These are phyloP conservation scores for Gadus chalcogrammus DNA, from an alignment of 2,113 vertebrate genomes.

Conservation along the genomic window DNA sequence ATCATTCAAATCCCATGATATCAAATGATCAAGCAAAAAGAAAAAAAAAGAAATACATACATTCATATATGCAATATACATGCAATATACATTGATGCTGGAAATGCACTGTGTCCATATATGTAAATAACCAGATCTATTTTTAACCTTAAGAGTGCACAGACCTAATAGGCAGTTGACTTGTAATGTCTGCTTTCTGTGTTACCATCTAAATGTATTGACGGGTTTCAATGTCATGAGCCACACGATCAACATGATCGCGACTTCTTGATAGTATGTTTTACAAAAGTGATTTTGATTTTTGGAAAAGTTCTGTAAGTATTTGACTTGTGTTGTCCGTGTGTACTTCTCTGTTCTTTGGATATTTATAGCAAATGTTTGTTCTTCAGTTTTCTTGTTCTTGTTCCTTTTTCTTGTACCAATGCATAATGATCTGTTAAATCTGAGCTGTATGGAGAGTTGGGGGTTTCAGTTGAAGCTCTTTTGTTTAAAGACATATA, in stretches of 20 bases:
- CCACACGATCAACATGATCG: constrained; percentile 38
- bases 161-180: constrained; percentile 34
- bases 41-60: constrained; percentile 29
- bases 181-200: constrained; percentile 22
- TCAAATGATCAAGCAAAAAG: constrained; percentile 25
- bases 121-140: constrained; percentile 65
- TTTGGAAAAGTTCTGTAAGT: constrained; percentile 38
- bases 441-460: too few species aligned
- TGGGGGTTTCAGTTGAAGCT: background rate
- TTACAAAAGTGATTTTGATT: constrained; percentile 24
- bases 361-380: background rate
- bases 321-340: constrained; percentile 28
- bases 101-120: constrained; percentile 56
- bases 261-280: constrained; percentile 36
- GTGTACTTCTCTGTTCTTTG: constrained; percentile 44
- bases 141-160: constrained; percentile 57
- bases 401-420: background rate
- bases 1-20: too few species aligned
- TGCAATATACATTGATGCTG: constrained; percentile 63
- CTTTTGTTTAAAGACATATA: constrained; percentile 33
- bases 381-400: background rate
- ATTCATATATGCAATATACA: constrained; percentile 68
- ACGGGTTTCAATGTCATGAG: constrained; percentile 33
- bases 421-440: background rate
- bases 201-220: constrained; percentile 30